A percentile compares a stretch with the other conserved stretches of the same genome.
Conservation (phyloP, 2,888 invertebrate genomes). For the Gnatocerus cornutus region DNA sequence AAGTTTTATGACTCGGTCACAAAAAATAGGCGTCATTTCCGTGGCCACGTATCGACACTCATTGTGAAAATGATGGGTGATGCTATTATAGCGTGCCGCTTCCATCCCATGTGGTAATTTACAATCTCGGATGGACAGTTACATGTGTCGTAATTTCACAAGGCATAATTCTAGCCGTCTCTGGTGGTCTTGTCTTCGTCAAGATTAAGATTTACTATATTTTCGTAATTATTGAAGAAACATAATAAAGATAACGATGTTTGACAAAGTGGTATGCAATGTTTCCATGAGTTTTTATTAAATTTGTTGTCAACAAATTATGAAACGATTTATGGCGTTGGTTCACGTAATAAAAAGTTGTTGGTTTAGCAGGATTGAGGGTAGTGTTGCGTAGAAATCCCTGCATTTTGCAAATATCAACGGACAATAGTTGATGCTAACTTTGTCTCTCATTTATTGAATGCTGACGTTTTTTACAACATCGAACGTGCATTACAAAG, state of each 20-base stretch:
- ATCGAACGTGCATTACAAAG: constrained; percentile 39
- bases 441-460: constrained; percentile 32
- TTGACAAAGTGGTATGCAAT: constrained; percentile 19
- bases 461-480: constrained; percentile 29
- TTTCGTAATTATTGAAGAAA: constrained; percentile 28
- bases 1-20: too few species aligned
- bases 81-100: constrained; percentile 6
- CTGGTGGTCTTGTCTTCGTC: neutral
- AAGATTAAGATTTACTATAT: neutral
- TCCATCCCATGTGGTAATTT: constrained; percentile 18
- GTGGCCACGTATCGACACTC: neutral
- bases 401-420: constrained; percentile 21
- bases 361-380: constrained; percentile 25
- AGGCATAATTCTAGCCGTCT: neutral
- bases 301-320: constrained; percentile 19
- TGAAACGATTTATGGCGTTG: constrained; percentile 20
- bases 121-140: constrained; percentile 26
- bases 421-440: constrained; percentile 20
- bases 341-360: constrained; percentile 22
- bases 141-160: constrained; percentile 34
- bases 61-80: constrained; percentile 23
- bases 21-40: too few species aligned
- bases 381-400: constrained; percentile 7
- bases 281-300: constrained; percentile 10
- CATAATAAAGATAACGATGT: constrained; percentile 32